Conservation (phyloP, 2,888 invertebrate species). For the Timema podura region DNA sequence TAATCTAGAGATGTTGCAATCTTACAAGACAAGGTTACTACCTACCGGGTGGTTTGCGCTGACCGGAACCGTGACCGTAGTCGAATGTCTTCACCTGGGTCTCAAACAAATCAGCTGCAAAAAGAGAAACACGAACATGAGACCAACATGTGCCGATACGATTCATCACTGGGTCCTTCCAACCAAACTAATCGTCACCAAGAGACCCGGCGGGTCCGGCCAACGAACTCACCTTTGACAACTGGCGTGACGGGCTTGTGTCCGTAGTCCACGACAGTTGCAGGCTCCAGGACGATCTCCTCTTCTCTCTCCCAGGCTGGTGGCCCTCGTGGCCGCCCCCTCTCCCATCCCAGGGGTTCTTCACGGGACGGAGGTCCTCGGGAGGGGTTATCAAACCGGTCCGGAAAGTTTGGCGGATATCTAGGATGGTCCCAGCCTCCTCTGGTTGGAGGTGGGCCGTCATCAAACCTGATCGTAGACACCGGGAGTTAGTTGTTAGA, state of each 20-base stretch:
- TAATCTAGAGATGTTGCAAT: background rate
- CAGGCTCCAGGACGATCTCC: conserved; percentile 49
- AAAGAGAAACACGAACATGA: background rate
- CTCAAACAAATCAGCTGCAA: conserved; percentile 49
- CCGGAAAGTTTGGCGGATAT: conserved; percentile 15
- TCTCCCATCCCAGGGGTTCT: conserved; percentile 15
- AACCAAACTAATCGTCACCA: no score
- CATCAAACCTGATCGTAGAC: conserved; percentile 19
- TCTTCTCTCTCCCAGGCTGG: background rate
- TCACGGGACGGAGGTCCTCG: conserved; percentile 4
- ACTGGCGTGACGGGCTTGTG: conserved; percentile 51
- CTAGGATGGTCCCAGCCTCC: conserved; percentile 15
- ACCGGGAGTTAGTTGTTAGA: no score
- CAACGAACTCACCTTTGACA: background rate
- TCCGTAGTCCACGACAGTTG: conserved; percentile 66
- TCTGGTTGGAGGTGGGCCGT: conserved; percentile 16
- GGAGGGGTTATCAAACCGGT: background rate
- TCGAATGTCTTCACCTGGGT: conserved; percentile 66
- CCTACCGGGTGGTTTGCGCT: conserved; percentile 19
- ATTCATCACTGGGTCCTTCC: no score
- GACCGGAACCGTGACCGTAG: conserved; percentile 57
- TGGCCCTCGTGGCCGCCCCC: conserved; percentile 6
- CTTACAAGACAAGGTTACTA: background rate
- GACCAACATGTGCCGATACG: background rate
- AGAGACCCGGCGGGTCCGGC: no score